phyloP scores from a whole-genome alignment of 1,140 invertebrate species.

The Hyphantria cunea region DNA sequence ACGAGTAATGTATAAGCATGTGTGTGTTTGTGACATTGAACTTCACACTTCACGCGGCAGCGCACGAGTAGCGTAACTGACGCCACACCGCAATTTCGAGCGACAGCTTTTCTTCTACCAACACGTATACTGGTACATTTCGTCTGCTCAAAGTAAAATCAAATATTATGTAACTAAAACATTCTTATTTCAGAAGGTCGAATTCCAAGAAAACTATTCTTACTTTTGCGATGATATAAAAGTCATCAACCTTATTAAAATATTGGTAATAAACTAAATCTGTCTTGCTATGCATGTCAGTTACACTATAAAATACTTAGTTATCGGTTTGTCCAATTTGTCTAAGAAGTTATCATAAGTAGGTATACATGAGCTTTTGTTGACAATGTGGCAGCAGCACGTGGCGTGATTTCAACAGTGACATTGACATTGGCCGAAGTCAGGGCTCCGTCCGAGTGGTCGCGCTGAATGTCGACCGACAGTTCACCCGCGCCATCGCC shows the following conservation, averaged over 20 bases:
- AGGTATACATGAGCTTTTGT: not conserved
- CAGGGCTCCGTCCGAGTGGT: slow-evolving; percentile 21
- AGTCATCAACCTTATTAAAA: not conserved
- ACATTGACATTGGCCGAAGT: slow-evolving; percentile 57
- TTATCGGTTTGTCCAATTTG: too few species aligned
- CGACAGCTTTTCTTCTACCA: slow-evolving; percentile 21
- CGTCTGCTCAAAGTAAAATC: slow-evolving; percentile 16
- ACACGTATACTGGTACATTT: slow-evolving; percentile 3
- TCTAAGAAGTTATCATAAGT: too few species aligned
- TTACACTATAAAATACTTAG: too few species aligned
- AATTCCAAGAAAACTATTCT: not conserved
- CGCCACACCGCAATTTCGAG: slow-evolving; percentile 25
- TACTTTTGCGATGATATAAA: not conserved
- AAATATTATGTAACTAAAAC: slow-evolving; percentile 17
- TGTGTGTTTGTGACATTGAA: slow-evolving; percentile 77
- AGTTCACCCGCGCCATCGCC: slow-evolving; percentile 3
- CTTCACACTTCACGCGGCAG: slow-evolving; percentile 78
- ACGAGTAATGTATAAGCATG: slow-evolving; percentile 33
- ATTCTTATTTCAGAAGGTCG: not conserved
- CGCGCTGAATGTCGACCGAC: slow-evolving; percentile 6
- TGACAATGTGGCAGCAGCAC: slow-evolving; percentile 33
- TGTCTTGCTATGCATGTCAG: too few species aligned
- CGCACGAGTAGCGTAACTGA: slow-evolving; percentile 71
- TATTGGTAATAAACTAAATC: too few species aligned
- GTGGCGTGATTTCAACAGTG: slow-evolving; percentile 55